Base-by-base conservation (phyloP, 2,888 invertebrate species). In the Chrysolina haemoptera region DNA sequence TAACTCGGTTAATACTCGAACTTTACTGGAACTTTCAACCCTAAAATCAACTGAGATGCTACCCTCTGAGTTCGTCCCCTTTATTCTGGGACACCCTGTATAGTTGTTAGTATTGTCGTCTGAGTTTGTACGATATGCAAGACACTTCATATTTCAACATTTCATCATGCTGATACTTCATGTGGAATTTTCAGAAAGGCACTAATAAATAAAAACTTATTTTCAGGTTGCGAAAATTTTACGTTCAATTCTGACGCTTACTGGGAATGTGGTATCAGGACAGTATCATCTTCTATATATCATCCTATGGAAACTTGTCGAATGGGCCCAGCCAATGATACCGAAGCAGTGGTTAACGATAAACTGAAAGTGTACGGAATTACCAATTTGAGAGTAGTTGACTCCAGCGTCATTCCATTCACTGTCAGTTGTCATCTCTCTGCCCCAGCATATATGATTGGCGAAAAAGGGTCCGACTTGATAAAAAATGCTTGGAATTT, bases 261-360 rank as follows among this genome's bases (percentile, higher is more conserved):
- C 76, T 90, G 89, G 89, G 85, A 89, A n/a, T 91, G 91, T 74
- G 89, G 88, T 0, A 82, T 89, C 35, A 85, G 87, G 73, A 87
- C 89, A 70, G 65, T 90, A 50, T 87, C 89, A 0, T 82, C 87
- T 1, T 89, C 89, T 78, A 86, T 90, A 80, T 89, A 89, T 75
- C 90, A 90, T 75, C 90, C 90, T 81, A 86, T 90, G 5, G 89
- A 90, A 0, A 91, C 91, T 0, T 93, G 93, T 84, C 94, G 94
- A 89, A 94, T 95, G 93, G 94, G 94, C 0, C 91, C 93, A 0
- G 79, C 83, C 0, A 86, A 86, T 0, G 94, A 94, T 84, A 91
- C 91, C 0, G 90, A 91, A 89, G 92, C 94, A 0, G 94, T 94
- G 0, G 76, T 81, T 1, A 72, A 79, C 66, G 62, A 77, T 10